These are phyloP conservation scores for Platyura marginata DNA, from an alignment of 1,140 invertebrate genomes.

Conservation along the genomic window DNA sequence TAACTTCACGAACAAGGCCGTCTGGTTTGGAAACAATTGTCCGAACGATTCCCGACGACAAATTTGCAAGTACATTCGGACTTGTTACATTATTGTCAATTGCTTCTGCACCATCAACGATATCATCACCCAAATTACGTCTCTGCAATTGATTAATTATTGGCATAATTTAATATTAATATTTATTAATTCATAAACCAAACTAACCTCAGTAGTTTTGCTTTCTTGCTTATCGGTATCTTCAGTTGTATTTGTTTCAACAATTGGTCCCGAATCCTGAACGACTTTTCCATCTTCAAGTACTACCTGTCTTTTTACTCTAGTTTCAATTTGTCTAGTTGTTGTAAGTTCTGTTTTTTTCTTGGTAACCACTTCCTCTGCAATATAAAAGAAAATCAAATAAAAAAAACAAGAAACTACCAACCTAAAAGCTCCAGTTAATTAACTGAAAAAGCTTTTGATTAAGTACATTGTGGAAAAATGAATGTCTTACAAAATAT, in stretches of 20 bases:
- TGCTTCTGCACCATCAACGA: conserved; percentile 1
- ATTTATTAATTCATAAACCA: background rate
- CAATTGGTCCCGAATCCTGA: conserved; percentile 69
- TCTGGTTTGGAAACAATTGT: conserved; percentile 26
- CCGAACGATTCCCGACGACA: conserved; percentile 7
- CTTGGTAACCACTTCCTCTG: conserved; percentile 82
- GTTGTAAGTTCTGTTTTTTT: conserved; percentile 75
- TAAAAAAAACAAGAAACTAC: background rate
- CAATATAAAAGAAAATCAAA: conserved; percentile 13
- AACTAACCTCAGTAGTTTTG: conserved; percentile 59
- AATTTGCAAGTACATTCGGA: background rate
- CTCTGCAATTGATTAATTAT: conserved; percentile 1
- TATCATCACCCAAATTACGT: conserved; percentile 2
- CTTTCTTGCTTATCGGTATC: conserved; percentile 76
- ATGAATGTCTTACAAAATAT: background rate
- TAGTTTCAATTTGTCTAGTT: conserved; percentile 71
- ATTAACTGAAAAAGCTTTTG: too few species aligned
- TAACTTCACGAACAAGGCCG: conserved; percentile 58
- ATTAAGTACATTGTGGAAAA: background rate
- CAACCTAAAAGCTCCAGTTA: background rate
- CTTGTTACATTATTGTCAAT: conserved; percentile 2
- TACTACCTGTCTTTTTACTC: conserved; percentile 73
- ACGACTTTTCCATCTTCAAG: conserved; percentile 79
- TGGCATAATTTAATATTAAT: background rate
- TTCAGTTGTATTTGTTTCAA: conserved; percentile 72